phyloP scores from a whole-genome alignment of 1,140 invertebrate species.

The Drosophila burlai region DNA sequence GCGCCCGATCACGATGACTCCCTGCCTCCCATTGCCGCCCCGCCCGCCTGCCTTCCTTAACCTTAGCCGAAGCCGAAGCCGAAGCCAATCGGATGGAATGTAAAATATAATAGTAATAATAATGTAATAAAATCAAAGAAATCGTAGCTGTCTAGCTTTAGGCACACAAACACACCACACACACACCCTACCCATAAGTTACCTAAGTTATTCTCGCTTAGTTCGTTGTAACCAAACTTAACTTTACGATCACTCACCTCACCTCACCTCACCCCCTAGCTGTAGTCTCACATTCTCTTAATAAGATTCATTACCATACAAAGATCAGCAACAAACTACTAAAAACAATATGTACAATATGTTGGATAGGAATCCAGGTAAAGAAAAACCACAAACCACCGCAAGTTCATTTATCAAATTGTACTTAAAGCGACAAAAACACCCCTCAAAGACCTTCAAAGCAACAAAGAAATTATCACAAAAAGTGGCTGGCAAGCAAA shows the following conservation, averaged over 20 bases:
- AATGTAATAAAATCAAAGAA: slow-evolving; percentile 43
- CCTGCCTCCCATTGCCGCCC: slow-evolving; percentile 1
- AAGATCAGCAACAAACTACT: slow-evolving; percentile 53
- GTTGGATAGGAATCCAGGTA: slow-evolving; percentile 36
- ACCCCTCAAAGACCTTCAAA: background rate
- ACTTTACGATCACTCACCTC: slow-evolving; percentile 42
- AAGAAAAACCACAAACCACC: slow-evolving; percentile 68
- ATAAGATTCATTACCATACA: slow-evolving; percentile 40
- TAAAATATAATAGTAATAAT: slow-evolving; percentile 20
- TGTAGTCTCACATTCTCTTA: slow-evolving; percentile 55
- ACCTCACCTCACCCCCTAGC: slow-evolving; percentile 26
- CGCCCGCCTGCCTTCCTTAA: slow-evolving; percentile 21
- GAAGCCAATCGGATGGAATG: slow-evolving; percentile 19
- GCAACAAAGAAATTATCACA: slow-evolving; percentile 41
- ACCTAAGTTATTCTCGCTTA: slow-evolving; percentile 65
- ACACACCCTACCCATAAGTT: slow-evolving; percentile 12
- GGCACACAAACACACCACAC: slow-evolving; percentile 8
- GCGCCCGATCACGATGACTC: background rate
- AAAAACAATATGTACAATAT: slow-evolving; percentile 41
- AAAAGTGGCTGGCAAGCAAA: slow-evolving; percentile 19
- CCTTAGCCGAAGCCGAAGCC: slow-evolving; percentile 6
- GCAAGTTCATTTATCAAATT: slow-evolving; percentile 68
- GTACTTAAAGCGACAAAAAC: slow-evolving; percentile 58
- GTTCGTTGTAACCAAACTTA: slow-evolving; percentile 46
- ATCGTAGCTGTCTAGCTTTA: slow-evolving; percentile 28